Percentiles rank a stretch among this genome's conserved stretches.
Conservation (phyloP, 2,797 vertebrate species). For the Hippocampus kuda region DNA sequence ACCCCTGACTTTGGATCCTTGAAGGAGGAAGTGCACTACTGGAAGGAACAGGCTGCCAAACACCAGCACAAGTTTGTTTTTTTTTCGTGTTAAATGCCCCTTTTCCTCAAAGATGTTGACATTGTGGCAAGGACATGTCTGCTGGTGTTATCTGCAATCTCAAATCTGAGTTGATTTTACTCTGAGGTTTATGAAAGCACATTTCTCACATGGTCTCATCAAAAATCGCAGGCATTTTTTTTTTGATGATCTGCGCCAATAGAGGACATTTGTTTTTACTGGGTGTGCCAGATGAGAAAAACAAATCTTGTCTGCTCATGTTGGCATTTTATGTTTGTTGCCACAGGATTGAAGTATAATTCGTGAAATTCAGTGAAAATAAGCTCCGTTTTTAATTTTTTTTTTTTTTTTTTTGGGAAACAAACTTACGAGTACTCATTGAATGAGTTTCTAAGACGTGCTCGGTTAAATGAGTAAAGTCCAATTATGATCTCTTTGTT, state of each 20-base stretch:
- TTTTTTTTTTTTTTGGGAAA: no score
- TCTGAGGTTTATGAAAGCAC: background rate
- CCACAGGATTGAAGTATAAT: background rate
- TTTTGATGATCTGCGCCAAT: background rate
- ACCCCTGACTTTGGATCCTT: slow-evolving; percentile 68
- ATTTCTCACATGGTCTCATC: background rate
- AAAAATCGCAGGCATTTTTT: background rate
- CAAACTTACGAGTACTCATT: background rate
- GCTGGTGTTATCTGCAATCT: background rate
- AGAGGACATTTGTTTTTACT: background rate
- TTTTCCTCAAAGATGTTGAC: background rate
- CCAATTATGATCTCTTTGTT: background rate
- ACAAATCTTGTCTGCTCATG: background rate
- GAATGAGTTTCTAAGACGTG: background rate
- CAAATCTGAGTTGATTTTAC: slow-evolving; percentile 1
- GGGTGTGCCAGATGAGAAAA: background rate
- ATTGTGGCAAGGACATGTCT: background rate
- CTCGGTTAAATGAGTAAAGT: background rate
- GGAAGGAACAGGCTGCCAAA: slow-evolving; percentile 76
- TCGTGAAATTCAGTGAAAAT: background rate
- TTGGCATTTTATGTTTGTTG: background rate
- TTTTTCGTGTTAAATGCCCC: background rate
- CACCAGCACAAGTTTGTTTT: slow-evolving; percentile 75
- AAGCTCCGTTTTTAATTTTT: no score
- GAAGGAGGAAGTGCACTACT: slow-evolving; percentile 78